These are phyloP conservation scores for Drosophila quinaria DNA, from an alignment of 2,888 invertebrate genomes.

Conservation along the genomic window DNA sequence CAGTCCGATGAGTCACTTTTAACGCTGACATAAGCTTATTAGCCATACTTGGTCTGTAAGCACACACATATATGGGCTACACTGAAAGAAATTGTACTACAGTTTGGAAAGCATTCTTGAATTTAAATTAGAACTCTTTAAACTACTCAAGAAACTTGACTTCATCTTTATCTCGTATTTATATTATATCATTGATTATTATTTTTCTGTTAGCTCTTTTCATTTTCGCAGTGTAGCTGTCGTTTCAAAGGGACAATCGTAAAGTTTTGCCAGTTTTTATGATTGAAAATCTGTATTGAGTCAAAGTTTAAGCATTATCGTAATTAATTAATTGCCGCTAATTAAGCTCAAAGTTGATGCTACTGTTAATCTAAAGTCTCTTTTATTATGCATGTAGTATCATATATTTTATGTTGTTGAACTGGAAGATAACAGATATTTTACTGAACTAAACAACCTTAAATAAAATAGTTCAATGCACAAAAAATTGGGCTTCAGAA, in stretches of 20 bases:
- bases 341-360: conserved; percentile 28
- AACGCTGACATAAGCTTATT: conserved; percentile 76
- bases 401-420: conserved; percentile 15
- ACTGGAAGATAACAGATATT: too few species aligned
- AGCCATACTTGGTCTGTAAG: conserved; percentile 64
- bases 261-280: conserved; percentile 27
- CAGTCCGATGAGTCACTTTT: conserved; percentile 70
- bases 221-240: conserved; percentile 27
- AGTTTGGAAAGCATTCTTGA: not conserved
- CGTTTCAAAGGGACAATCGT: not conserved
- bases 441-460: too few species aligned
- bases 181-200: not conserved
- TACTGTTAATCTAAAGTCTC: conserved; percentile 24
- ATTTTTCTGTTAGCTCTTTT: not conserved
- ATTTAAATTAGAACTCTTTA: not conserved
- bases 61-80: conserved; percentile 40
- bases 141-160: not conserved
- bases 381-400: conserved; percentile 6
- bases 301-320: conserved; percentile 21
- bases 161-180: not conserved
- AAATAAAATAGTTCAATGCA: not conserved
- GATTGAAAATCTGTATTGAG: conserved; percentile 23
- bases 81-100: conserved; percentile 34
- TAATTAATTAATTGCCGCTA: conserved; percentile 27
- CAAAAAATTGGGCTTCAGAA: not conserved